These are phyloP conservation scores for Archips crataeganus DNA, from an alignment of 2,888 invertebrate species.

Conservation along the genomic window DNA sequence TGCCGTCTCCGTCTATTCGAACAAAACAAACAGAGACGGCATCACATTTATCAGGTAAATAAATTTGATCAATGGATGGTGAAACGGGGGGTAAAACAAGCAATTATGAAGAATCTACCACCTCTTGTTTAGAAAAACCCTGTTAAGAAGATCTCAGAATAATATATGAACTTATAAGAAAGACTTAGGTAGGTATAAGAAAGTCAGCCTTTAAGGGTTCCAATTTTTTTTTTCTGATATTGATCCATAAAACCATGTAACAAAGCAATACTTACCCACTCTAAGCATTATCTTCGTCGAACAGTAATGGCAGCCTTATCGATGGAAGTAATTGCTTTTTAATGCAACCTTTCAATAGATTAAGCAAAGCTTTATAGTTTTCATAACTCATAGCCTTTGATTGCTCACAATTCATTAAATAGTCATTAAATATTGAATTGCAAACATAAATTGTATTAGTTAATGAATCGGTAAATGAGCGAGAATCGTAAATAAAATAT, in stretches of 20 bases:
- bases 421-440: background rate
- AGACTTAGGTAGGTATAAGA: no score
- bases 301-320: background rate
- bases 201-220: no score
- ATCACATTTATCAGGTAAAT: no score
- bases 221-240: no score
- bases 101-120: no score
- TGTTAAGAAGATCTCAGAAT: no score
- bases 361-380: background rate
- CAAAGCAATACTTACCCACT: slow-evolving; percentile 1
- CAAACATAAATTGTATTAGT: background rate
- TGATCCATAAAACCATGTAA: background rate
- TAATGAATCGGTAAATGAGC: background rate
- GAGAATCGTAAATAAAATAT: background rate
- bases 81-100: no score
- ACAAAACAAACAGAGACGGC: no score
- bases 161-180: no score
- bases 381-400: background rate
- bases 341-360: background rate
- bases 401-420: slow-evolving; percentile 10
- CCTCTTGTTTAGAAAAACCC: no score
- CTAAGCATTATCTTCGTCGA: background rate
- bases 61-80: no score
- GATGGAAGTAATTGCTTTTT: background rate
- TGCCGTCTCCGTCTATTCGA: no score